These are phyloP conservation scores for Tortricodes alternella DNA, from an alignment of 2,888 invertebrate genomes.

Conservation along the genomic window DNA sequence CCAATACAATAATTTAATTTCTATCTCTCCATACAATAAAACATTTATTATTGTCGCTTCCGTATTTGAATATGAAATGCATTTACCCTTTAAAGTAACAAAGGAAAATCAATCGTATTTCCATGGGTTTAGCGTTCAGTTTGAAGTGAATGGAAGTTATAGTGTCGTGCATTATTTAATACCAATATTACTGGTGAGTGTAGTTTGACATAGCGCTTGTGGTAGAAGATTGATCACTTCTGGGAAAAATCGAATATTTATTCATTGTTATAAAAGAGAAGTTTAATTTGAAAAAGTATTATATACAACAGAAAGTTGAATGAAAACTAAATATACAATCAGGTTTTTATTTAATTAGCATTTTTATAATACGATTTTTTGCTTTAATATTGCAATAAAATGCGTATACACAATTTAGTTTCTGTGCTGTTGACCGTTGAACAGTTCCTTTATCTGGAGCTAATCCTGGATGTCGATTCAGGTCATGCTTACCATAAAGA, in stretches of 20 bases:
- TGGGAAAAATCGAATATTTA: background rate
- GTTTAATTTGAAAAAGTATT: too few species aligned
- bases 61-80: slow-evolving; percentile 32
- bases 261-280: background rate
- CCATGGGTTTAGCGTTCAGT: background rate
- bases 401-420: too few species aligned
- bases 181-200: slow-evolving; percentile 32
- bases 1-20: slow-evolving; percentile 31
- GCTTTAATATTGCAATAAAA: too few species aligned
- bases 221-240: slow-evolving; percentile 9
- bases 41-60: slow-evolving; percentile 33
- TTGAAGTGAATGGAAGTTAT: background rate
- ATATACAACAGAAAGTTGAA: too few species aligned
- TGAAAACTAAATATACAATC: too few species aligned
- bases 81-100: background rate
- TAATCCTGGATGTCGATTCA: too few species aligned
- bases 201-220: slow-evolving; percentile 10
- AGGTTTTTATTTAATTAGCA: too few species aligned
- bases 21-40: slow-evolving; percentile 27
- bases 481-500: too few species aligned
- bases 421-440: too few species aligned
- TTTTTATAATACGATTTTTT: too few species aligned
- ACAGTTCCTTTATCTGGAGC: too few species aligned
- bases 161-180: slow-evolving; percentile 32
- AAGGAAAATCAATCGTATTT: background rate